A percentile compares a stretch with the other conserved stretches of the same genome.
Evolutionary conservation across 2,888 invertebrate species (phyloP).

Genomic region (Caenorhabditis uteleia): DNA sequence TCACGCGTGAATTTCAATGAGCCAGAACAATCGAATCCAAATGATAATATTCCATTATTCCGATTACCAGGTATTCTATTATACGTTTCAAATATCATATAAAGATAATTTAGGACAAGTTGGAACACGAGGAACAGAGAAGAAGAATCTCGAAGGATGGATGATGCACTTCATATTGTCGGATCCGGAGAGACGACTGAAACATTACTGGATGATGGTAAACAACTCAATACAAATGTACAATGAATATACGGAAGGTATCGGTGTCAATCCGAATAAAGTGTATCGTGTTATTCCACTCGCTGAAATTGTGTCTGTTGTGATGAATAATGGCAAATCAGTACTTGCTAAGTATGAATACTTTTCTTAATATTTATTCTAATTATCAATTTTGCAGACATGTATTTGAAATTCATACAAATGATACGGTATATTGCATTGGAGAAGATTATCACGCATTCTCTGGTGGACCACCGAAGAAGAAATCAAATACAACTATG

Average conservation of each 20-base stretch:
- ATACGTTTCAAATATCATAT: no score
- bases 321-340: slow-evolving; percentile 64
- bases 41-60: slow-evolving; percentile 49
- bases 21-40: neutral
- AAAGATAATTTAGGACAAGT: no score
- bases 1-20: slow-evolving; percentile 31
- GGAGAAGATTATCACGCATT: slow-evolving; percentile 66
- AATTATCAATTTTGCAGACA: no score
- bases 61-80: no score
- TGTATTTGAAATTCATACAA: slow-evolving; percentile 67
- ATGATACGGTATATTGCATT: slow-evolving; percentile 65
- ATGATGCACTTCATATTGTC: slow-evolving; percentile 66
- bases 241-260: slow-evolving; percentile 65
- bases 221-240: slow-evolving; percentile 64
- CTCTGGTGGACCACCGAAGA: slow-evolving; percentile 49
- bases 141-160: slow-evolving; percentile 56
- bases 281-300: slow-evolving; percentile 61
- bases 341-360: slow-evolving; percentile 57
- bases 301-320: slow-evolving; percentile 62
- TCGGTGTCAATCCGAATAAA: slow-evolving; percentile 41
- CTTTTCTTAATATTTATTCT: no score
- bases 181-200: slow-evolving; percentile 62
- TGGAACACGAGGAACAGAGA: slow-evolving; percentile 38
- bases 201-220: slow-evolving; percentile 68
- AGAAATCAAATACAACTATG: slow-evolving; percentile 53